phyloP scores from a whole-genome alignment of 37 sponge, comb jelly and placozoan genomes.

The Halichondria panicea region DNA sequence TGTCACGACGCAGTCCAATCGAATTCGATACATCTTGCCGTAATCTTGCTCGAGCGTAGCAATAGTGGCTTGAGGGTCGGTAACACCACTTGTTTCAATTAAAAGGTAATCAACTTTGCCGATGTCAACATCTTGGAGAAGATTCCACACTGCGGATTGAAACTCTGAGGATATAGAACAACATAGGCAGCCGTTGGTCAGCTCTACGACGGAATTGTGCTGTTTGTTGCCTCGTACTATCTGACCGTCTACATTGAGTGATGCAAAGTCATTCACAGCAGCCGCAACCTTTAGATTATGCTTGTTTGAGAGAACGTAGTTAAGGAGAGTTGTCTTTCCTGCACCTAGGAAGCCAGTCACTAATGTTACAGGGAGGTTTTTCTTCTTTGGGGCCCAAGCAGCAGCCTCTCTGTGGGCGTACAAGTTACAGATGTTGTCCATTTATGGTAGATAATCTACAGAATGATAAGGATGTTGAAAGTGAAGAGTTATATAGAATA shows the following conservation, averaged over 20 bases:
- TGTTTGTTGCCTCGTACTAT: conserved; percentile 42
- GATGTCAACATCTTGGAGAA: conserved; percentile 74
- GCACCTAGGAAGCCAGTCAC: conserved; percentile 84
- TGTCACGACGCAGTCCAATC: conserved; percentile 73
- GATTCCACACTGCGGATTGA: conserved; percentile 53
- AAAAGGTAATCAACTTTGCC: conserved; percentile 79
- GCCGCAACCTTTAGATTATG: conserved; percentile 78
- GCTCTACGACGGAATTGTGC: conserved; percentile 56
- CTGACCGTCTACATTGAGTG: conserved; percentile 68
- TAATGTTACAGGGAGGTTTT: conserved; percentile 69
- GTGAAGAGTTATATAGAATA: neutral
- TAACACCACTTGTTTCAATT: conserved; percentile 85
- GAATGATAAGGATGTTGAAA: neutral
- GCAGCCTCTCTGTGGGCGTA: conserved; percentile 62
- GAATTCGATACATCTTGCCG: conserved; percentile 73
- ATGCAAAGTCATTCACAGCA: conserved; percentile 83
- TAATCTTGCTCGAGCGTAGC: conserved; percentile 76
- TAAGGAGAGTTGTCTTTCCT: conserved; percentile 80
- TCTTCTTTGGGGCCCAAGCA: conserved; percentile 49
- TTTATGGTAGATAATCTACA: neutral
- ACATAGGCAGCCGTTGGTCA: conserved; percentile 78
- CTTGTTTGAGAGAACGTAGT: conserved; percentile 63
- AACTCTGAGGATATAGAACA: conserved; percentile 67
- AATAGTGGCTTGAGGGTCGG: conserved; percentile 73
- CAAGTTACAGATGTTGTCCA: conserved; percentile 49